Conservation (phyloP, 2,797 vertebrate genomes). For the Yasuhikotakia modesta region DNA sequence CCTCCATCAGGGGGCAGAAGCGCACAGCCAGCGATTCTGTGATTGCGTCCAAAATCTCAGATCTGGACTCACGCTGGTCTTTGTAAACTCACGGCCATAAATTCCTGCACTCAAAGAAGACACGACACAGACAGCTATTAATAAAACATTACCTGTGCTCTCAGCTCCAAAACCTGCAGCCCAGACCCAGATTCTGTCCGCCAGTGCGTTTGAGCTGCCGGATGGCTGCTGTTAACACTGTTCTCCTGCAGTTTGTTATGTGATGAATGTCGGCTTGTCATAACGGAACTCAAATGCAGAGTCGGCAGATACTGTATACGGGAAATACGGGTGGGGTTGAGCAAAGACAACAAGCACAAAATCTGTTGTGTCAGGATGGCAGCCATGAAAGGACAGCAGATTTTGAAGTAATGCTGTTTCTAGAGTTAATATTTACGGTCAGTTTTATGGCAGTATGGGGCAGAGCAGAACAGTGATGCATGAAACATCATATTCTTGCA, state of each 20-base stretch:
- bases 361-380: constrained; percentile 65
- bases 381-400: constrained; percentile 62
- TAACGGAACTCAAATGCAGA: constrained; percentile 68
- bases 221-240: constrained; percentile 64
- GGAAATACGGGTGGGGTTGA: constrained; percentile 6
- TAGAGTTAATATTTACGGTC: constrained; percentile 67
- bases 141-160: constrained; percentile 52
- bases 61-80: constrained; percentile 8
- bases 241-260: constrained; percentile 69
- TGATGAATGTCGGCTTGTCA: constrained; percentile 77
- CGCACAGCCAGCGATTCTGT: constrained; percentile 45
- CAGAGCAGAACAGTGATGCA: constrained; percentile 55
- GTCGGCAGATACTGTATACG: constrained; percentile 59
- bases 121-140: constrained; percentile 38
- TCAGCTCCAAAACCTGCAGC: constrained; percentile 52
- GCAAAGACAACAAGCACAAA: constrained; percentile 35
- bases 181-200: constrained; percentile 58
- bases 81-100: constrained; percentile 23
- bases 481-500: not conserved
- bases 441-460: constrained; percentile 50
- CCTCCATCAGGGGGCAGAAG: constrained; percentile 75
- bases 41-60: not conserved
- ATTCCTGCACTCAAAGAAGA: constrained; percentile 47
- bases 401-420: constrained; percentile 61
- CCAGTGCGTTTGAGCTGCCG: constrained; percentile 48